phyloP scores from a whole-genome alignment of 2,797 vertebrate genomes.

The Lacerta viridis region DNA sequence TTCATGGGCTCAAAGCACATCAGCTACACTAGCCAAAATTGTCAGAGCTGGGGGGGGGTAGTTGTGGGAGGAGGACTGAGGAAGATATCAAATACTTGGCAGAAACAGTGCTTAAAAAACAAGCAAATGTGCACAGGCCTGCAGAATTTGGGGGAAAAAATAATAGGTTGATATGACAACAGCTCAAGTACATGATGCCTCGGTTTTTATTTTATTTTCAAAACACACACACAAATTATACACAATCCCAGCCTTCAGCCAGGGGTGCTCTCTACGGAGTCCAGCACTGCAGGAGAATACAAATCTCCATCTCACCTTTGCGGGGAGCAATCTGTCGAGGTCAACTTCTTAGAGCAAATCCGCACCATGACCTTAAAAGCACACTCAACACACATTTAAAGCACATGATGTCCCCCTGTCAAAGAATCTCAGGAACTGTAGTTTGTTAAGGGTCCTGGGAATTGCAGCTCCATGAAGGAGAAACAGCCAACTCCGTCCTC shows the following conservation, averaged over 20 bases:
- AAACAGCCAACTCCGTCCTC: conserved; percentile 74
- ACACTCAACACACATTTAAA: no score
- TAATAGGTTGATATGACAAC: not conserved
- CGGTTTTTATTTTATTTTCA: not conserved
- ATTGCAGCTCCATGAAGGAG: no score
- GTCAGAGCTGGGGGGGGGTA: no score
- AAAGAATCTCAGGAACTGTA: no score
- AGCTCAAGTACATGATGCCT: not conserved
- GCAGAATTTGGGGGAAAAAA: no score
- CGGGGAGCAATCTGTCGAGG: not conserved
- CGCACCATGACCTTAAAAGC: no score
- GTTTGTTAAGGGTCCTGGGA: no score
- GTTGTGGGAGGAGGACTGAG: no score
- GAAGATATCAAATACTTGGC: no score
- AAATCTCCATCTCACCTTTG: not conserved
- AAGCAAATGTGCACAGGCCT: not conserved
- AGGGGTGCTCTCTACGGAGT: not conserved
- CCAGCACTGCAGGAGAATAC: not conserved
- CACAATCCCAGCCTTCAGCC: not conserved
- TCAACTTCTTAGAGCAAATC: no score
- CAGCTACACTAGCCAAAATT: no score
- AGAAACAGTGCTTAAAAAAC: not conserved
- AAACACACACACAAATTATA: not conserved
- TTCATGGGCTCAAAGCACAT: not conserved
- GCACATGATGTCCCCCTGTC: no score